Conservation (phyloP, 1,140 invertebrate genomes). For the Panagrolaimus sp. region DNA sequence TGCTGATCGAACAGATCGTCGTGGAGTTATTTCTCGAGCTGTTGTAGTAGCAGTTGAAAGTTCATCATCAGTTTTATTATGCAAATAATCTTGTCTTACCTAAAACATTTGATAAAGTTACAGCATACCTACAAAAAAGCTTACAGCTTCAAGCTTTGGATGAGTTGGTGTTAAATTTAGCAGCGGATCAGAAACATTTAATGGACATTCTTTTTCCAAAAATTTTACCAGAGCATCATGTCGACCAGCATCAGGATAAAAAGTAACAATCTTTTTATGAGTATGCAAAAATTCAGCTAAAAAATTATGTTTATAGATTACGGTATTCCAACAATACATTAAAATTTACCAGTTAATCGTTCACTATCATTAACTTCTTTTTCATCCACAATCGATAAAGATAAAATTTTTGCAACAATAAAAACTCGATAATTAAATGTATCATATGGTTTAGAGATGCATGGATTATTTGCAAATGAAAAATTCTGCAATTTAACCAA, state of each 20-base stretch:
- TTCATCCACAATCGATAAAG: background rate
- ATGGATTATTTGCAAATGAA: background rate
- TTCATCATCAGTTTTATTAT: slow-evolving; percentile 3
- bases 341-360: background rate
- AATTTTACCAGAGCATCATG: background rate
- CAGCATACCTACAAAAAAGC: background rate
- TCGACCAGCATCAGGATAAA: background rate
- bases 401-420: background rate
- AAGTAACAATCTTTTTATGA: background rate
- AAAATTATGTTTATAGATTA: background rate
- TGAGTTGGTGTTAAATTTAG: background rate
- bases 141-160: background rate
- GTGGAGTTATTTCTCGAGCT: background rate
- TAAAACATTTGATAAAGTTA: background rate
- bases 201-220: background rate
- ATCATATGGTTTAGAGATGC: background rate
- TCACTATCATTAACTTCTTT: background rate
- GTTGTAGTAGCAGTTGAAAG: background rate
- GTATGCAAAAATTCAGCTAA: background rate
- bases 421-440: background rate
- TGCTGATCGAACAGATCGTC: background rate
- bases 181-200: background rate
- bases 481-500: background rate
- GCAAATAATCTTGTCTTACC: background rate
- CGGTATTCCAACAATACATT: no score